Percentiles rank a stretch among this genome's conserved stretches.
Conservation (phyloP, 30 jellyfish, hydroid and myxozoan genomes). For the Turritopsis dohrnii region DNA sequence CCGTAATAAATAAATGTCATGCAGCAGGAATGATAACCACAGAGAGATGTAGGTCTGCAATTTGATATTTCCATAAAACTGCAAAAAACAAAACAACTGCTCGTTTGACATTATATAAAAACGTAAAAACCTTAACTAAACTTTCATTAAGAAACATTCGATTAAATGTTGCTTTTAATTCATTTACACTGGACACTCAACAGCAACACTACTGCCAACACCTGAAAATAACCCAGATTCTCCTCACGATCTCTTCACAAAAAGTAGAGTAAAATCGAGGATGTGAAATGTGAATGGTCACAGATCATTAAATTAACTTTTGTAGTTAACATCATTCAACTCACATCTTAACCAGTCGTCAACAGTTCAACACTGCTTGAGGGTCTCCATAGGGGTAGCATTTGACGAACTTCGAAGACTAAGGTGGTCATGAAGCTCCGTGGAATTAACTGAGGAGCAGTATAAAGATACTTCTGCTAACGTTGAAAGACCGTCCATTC, state of each 20-base stretch:
- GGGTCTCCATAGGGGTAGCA: conserved; percentile 6
- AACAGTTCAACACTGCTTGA: not conserved
- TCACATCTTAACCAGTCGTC: too few species aligned
- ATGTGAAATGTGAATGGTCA: too few species aligned
- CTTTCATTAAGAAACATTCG: not conserved
- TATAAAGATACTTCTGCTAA: conserved; percentile 9
- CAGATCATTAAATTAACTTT: too few species aligned
- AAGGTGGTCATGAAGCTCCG: not conserved
- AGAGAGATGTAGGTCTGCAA: not conserved
- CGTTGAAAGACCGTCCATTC: conserved; percentile 4
- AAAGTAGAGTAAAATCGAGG: too few species aligned
- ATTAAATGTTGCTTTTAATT: too few species aligned
- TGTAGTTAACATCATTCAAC: too few species aligned
- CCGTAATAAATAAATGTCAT: too few species aligned
- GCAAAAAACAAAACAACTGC: not conserved
- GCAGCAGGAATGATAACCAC: not conserved
- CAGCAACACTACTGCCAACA: too few species aligned
- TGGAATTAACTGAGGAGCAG: not conserved
- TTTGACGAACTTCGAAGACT: conserved; percentile 3
- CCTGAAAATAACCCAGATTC: too few species aligned
- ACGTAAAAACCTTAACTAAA: not conserved
- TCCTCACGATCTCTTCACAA: too few species aligned
- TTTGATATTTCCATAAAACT: not conserved
- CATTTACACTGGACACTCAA: too few species aligned
- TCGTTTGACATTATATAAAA: not conserved